phyloP scores from a whole-genome alignment of 2,797 vertebrate genomes.

The Anguilla megastoma region DNA sequence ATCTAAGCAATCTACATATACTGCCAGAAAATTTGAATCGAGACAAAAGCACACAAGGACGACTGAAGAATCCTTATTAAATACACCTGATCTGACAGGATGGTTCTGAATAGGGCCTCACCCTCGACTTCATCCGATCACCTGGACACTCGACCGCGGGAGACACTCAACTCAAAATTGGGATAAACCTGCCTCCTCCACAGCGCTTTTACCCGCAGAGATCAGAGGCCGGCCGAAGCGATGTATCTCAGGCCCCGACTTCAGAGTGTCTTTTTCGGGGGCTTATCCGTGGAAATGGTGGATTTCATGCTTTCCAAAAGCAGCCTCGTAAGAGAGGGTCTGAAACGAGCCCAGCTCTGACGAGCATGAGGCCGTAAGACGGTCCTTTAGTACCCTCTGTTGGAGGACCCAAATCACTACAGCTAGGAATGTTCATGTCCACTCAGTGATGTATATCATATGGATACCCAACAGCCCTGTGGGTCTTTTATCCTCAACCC shows the following conservation, averaged over 20 bases:
- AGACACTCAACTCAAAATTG: neutral
- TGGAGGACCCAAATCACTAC: constrained; percentile 33
- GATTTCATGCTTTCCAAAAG: constrained; percentile 3
- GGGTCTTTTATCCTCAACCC: neutral
- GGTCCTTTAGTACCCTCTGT: constrained; percentile 33
- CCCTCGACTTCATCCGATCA: neutral
- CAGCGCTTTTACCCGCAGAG: constrained; percentile 9
- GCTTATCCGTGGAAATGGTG: constrained; percentile 25
- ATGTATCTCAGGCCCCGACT: neutral
- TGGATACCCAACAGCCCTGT: neutral
- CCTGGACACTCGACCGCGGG: constrained; percentile 2
- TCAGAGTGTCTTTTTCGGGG: neutral
- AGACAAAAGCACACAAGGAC: neutral
- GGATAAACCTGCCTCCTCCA: constrained; percentile 9
- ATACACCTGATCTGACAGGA: neutral
- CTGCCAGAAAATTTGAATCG: neutral
- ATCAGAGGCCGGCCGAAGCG: constrained; percentile 18
- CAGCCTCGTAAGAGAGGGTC: neutral
- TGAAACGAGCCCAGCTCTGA: neutral
- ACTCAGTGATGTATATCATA: neutral
- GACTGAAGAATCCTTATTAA: neutral
- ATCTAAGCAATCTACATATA: neutral
- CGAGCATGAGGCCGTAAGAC: constrained; percentile 9
- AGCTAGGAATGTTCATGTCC: neutral
- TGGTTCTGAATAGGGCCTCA: neutral